Evolutionary conservation across 2,797 vertebrate species (phyloP).

Genomic region (Enteromius mattozi): DNA sequence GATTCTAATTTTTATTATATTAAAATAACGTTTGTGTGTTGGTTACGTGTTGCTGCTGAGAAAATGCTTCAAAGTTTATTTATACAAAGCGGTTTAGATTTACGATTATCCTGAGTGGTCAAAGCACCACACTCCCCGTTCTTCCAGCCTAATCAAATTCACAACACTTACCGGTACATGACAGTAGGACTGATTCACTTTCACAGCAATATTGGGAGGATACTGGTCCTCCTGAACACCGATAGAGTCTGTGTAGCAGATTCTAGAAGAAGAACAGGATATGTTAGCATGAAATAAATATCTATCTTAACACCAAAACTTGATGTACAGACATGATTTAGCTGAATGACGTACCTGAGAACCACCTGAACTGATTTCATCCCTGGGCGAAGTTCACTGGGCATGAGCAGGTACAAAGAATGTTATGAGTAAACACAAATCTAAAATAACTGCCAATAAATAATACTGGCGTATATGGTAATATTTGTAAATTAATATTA

Average conservation of each 20-base stretch:
- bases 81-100: background rate
- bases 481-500: background rate
- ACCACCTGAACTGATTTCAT: constrained; percentile 96
- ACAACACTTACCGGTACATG: constrained; percentile 91
- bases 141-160: background rate
- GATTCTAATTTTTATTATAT: background rate
- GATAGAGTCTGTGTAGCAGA: constrained; percentile 96
- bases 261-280: constrained; percentile 74
- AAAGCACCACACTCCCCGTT: background rate
- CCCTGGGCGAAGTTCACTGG: constrained; percentile 91
- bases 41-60: background rate
- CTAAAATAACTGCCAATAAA: too few relatives aligned
- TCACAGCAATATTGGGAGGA: constrained; percentile 96
- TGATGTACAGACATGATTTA: background rate
- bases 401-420: constrained; percentile 38
- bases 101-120: background rate
- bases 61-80: background rate
- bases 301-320: background rate
- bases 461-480: background rate
- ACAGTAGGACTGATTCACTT: constrained; percentile 99
- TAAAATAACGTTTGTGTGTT: background rate
- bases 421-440: background rate
- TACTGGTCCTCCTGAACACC: constrained; percentile 98
- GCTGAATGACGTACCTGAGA: constrained; percentile 83
- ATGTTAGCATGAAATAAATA: background rate